These are phyloP conservation scores for Alethe castanea DNA, from an alignment of 2,113 vertebrate species.

Conservation along the genomic window DNA sequence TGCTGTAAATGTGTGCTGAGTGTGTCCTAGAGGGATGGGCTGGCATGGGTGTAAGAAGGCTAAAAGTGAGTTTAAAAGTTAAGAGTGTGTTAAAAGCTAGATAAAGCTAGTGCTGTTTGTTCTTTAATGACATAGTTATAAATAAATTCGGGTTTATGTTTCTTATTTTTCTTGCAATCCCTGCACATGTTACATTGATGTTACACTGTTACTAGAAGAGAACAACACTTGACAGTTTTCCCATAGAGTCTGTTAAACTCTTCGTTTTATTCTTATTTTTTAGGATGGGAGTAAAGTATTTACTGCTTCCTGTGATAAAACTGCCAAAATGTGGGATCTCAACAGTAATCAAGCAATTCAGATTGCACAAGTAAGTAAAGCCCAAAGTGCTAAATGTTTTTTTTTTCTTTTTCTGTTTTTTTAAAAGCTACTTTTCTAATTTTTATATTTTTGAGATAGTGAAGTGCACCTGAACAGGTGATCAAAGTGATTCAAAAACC, in stretches of 20 bases:
- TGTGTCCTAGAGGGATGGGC: background rate
- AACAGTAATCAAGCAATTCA: slow-evolving; percentile 98
- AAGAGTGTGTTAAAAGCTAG: background rate
- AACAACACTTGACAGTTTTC: background rate
- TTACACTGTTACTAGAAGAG: background rate
- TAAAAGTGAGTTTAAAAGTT: background rate
- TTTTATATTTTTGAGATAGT: background rate
- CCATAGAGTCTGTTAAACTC: background rate
- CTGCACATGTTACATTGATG: background rate
- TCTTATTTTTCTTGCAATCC: background rate
- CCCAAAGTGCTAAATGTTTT: background rate
- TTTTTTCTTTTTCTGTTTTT: background rate
- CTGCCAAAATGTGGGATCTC: slow-evolving; percentile 99
- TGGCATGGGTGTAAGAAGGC: background rate
- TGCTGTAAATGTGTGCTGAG: background rate
- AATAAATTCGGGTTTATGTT: background rate
- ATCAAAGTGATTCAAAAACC: background rate
- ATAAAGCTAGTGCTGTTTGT: background rate
- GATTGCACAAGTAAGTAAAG: slow-evolving; percentile 93
- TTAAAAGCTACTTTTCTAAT: background rate
- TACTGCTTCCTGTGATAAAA: slow-evolving; percentile 98
- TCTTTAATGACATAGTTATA: background rate
- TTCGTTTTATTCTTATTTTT: background rate
- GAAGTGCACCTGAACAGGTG: background rate
- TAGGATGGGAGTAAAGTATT: slow-evolving; percentile 99